These are phyloP conservation scores for Rotaria magnacalcarata DNA, from an alignment of 2,888 invertebrate genomes.

Conservation along the genomic window DNA sequence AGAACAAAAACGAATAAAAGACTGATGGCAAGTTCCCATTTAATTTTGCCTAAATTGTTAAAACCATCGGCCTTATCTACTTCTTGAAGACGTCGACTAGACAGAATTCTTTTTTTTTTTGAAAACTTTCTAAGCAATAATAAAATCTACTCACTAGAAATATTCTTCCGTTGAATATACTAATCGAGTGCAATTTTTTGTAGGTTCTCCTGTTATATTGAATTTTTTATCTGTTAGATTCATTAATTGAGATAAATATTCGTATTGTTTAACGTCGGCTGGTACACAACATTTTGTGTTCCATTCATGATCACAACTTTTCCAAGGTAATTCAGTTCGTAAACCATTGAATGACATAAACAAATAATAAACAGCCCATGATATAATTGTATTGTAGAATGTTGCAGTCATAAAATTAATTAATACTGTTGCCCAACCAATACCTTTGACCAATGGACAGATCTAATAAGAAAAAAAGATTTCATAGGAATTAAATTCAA, in stretches of 20 bases:
- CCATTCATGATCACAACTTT: conserved; percentile 57
- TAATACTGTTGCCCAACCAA: conserved; percentile 48
- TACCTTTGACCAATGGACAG: conserved; percentile 8
- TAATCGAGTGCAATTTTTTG: neutral
- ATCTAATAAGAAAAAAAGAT: neutral
- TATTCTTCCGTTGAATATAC: conserved; percentile 47
- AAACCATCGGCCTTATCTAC: conserved; percentile 52
- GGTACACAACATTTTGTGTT: conserved; percentile 64
- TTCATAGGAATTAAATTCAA: too few relatives aligned
- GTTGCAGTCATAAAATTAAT: conserved; percentile 72
- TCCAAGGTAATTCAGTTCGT: conserved; percentile 57
- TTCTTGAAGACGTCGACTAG: conserved; percentile 27
- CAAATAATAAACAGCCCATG: conserved; percentile 70
- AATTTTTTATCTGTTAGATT: neutral
- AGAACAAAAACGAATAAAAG: conserved; percentile 55
- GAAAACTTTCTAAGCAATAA: too few relatives aligned
- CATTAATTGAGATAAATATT: neutral
- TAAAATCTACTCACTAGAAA: conserved; percentile 42
- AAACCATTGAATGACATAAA: conserved; percentile 54
- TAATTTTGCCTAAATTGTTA: conserved; percentile 54
- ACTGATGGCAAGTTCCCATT: conserved; percentile 56
- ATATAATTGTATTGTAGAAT: conserved; percentile 95
- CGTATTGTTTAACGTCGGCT: conserved; percentile 50
- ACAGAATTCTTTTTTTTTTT: neutral
- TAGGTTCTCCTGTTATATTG: neutral